These are phyloP conservation scores for Triplophysa siluroides DNA, from an alignment of 2,113 vertebrate genomes.

Conservation along the genomic window DNA sequence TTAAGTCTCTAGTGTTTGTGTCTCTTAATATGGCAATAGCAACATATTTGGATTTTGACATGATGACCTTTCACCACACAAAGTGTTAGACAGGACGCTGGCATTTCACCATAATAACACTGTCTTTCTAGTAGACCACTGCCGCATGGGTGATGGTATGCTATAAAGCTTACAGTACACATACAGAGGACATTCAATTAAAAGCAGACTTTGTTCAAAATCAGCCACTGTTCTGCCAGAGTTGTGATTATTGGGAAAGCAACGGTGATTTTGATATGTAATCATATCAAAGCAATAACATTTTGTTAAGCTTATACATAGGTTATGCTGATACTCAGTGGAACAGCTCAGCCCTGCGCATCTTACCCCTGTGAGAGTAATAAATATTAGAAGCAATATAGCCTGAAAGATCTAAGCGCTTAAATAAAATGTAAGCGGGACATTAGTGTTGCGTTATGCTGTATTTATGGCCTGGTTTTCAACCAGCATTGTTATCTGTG, in stretches of 20 bases:
- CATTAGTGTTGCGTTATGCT: not conserved
- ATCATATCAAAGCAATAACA: not conserved
- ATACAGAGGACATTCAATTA: not conserved
- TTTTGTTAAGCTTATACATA: not conserved
- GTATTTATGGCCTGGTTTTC: not conserved
- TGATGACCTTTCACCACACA: slow-evolving; percentile 16
- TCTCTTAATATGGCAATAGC: not conserved
- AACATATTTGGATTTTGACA: slow-evolving; percentile 19
- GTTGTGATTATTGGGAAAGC: not conserved
- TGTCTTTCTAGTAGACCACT: not conserved
- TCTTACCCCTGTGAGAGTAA: slow-evolving; percentile 1
- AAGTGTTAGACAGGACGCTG: not conserved
- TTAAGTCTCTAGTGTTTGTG: not conserved
- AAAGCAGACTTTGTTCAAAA: not conserved
- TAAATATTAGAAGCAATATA: not conserved
- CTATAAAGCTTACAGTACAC: not conserved
- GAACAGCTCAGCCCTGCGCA: not conserved
- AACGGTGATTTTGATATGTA: not conserved
- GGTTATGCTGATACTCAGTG: not conserved
- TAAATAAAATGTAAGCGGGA: not conserved
- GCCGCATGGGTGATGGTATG: not conserved
- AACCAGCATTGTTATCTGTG: not conserved
- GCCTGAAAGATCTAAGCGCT: not conserved
- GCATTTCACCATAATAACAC: slow-evolving; percentile 15
- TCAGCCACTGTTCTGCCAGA: not conserved